These are phyloP conservation scores for Heliornis fulica DNA, from an alignment of 2,113 vertebrate species.

Conservation along the genomic window DNA sequence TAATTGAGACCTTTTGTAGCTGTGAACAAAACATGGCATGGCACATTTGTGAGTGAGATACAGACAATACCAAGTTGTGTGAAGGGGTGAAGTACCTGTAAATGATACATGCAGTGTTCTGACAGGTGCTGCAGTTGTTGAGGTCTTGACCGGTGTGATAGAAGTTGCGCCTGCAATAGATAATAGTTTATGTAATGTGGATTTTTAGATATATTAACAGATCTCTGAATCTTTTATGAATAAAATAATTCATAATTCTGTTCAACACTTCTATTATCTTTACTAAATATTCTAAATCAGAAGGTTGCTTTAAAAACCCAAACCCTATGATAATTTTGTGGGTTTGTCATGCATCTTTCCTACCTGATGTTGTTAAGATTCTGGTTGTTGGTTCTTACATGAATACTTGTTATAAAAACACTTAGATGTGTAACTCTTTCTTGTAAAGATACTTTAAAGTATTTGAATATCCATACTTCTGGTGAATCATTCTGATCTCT, in stretches of 20 bases:
- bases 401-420: not conserved
- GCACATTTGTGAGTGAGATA: too few species aligned
- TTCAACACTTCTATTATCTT: not conserved
- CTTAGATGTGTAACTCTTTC: not conserved
- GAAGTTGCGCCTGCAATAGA: conserved; percentile 87
- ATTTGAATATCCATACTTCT: not conserved
- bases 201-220: not conserved
- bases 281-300: not conserved
- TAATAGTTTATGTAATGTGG: conserved; percentile 8
- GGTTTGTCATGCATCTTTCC: not conserved
- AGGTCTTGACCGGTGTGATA: conserved; percentile 98
- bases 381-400: not conserved
- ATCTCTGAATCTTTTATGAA: not conserved
- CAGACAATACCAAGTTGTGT: not conserved
- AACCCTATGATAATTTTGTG: not conserved
- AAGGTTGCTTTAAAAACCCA: not conserved
- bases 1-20: not conserved
- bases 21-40: not conserved
- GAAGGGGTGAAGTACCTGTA: conserved; percentile 88
- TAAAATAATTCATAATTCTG: not conserved
- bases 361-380: not conserved
- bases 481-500: not conserved
- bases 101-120: conserved; percentile 98
- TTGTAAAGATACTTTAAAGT: not conserved
- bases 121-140: conserved; percentile 96